Conservation (phyloP, 2,888 invertebrate species). For the Campoplex capitator region DNA sequence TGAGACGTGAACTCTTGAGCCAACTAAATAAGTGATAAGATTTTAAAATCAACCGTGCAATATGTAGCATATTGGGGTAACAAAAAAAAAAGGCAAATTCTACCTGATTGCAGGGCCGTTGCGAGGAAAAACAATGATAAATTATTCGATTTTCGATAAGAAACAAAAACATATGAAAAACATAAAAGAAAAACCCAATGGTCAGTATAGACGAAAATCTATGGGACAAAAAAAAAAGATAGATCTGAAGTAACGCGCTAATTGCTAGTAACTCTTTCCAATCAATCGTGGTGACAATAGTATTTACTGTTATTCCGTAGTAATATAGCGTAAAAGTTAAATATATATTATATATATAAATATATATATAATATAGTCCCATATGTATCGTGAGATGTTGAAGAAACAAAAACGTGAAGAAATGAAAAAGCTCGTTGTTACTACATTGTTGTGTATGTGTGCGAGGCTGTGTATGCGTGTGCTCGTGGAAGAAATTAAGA, state of each 20-base stretch:
- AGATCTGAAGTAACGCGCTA: conserved; percentile 63
- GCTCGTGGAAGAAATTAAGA: neutral
- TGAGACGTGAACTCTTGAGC: conserved; percentile 22
- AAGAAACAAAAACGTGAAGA: conserved; percentile 59
- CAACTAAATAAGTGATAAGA: conserved; percentile 33
- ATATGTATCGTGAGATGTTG: conserved; percentile 71
- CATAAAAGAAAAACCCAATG: conserved; percentile 50
- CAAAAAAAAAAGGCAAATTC: conserved; percentile 47
- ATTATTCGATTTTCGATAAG: conserved; percentile 62
- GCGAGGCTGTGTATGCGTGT: conserved; percentile 43
- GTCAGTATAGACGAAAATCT: conserved; percentile 56
- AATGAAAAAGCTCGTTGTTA: conserved; percentile 72
- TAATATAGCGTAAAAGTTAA: conserved; percentile 70
- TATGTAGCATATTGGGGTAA: conserved; percentile 64
- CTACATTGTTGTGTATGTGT: conserved; percentile 74
- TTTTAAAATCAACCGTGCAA: conserved; percentile 71
- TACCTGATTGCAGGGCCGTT: conserved; percentile 51
- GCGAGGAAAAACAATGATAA: conserved; percentile 68
- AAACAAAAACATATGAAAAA: neutral
- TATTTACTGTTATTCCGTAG: conserved; percentile 79
- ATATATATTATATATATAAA: conserved; percentile 41
- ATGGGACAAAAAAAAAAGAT: conserved; percentile 56
- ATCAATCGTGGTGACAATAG: conserved; percentile 84
- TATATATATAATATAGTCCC: conserved; percentile 56
- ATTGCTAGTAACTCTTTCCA: conserved; percentile 74